Evolutionary conservation across 1,140 invertebrate genomes (phyloP), one percentile per base, ranked within the genome.

Genomic region (Euschistus heros): DNA sequence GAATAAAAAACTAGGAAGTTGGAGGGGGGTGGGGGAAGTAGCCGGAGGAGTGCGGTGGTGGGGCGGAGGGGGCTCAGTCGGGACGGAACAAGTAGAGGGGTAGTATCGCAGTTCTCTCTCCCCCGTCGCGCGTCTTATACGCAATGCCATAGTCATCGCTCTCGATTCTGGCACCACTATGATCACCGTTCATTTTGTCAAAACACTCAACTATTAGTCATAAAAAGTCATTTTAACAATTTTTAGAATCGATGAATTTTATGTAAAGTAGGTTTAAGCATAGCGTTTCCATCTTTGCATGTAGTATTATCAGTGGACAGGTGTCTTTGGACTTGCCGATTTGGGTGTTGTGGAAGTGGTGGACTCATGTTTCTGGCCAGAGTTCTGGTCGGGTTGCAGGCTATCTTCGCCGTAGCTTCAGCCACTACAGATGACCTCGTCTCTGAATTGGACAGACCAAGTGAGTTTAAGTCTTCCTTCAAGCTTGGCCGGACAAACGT

Each of bases 401-500:
- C 47, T 30, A 17, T 65, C 50, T 33, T 65, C n/a, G 50, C 27
- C n/a, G 50, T 55, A 20, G 64, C 47, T 26, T 20, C 57, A 8
- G 64, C 50, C 8, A 37, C 64, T 0, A 37, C 64, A 4, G 64
- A 66, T 37, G 64, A 66, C 15, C 37, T 66, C 17, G 52, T 66
- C 44, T 66, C 64, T 2, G 64, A 66, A 50, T 44, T 66, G 52
- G 64, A 66, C 27, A 66, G 64, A 61, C 64, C 64, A 66, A 66
- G 64, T 66, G 37, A 66, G 64, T 61, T 17, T 27, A 18, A n/a
- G 57, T 17, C n/a, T 60, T 60, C 26, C 26, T 27, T 60, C 18
- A 18, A 22, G 22, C 30, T 60, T 18, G 24, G n/a, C 30, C 57
- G 33, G 33, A 37, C 33, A 37, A 37, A 37, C 33, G 33, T 37